Base-by-base conservation (phyloP, 2,888 invertebrate genomes). In the Eucriotettix oculatus region DNA sequence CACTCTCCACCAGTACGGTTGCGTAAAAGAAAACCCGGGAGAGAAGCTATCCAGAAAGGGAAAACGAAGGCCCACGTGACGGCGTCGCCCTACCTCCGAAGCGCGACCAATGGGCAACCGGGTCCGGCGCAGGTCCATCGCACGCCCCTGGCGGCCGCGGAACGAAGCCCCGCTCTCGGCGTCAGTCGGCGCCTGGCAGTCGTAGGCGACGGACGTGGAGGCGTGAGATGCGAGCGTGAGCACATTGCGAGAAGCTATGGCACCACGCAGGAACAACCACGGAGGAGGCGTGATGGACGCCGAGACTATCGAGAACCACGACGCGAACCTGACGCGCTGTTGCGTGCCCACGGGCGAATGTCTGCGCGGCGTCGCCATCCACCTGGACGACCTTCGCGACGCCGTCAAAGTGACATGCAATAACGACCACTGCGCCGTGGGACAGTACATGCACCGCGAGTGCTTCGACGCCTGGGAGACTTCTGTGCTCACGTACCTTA, bases 381-480 rank as follows among this genome's bases (percentile, higher is more conserved):
- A 80, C 61, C 69, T 80, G 65, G 86, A 86, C 69, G 85, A 87
- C 65, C 78, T 86, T 58, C 80, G 86, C 66, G 91, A 92, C 68
- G 86, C 87, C 55, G 84, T 94, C 66, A 87, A 88, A 72, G 91
- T 97, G 62, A 82, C 87, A 66, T 97, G 97, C 81, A 96, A 93
- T 79, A 96, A 96, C 77, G 94, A 94, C 71, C 83, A 84, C 70
- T 97, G 97, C 77, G 79, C 81, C 64, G 81, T 83, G 69, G 93
- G 95, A 64, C 85, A 87, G 73, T 94, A 87, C 73, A 96, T 97
- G 96, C 97, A 97, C 79, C 84, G 87, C 67, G 90, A 90, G 73
- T 97, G 96, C 75, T 96, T 96, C 77, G 91, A 93, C 67, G 83
- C 86, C 68, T 97, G 94, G 93, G 95, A 97, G 75, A 86, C 86